phyloP scores from a whole-genome alignment of 1,140 invertebrate genomes.

The Drosophila paulistorum region DNA sequence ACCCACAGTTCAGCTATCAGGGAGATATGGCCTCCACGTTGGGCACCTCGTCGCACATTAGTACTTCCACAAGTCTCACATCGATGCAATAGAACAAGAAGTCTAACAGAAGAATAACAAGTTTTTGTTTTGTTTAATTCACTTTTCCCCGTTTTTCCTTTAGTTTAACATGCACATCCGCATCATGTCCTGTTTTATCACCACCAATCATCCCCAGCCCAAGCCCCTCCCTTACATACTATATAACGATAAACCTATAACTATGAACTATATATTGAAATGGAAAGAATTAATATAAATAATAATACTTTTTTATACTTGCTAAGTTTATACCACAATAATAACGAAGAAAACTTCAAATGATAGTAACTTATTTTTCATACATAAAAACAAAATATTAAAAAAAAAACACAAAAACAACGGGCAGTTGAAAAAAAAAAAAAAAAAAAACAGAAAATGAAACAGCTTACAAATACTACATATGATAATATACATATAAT shows the following conservation, averaged over 20 bases:
- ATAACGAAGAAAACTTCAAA: slow-evolving; percentile 58
- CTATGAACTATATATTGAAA: slow-evolving; percentile 56
- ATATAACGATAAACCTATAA: slow-evolving; percentile 64
- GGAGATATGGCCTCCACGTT: slow-evolving; percentile 84
- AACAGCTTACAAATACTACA: slow-evolving; percentile 71
- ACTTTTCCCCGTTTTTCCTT: slow-evolving; percentile 10
- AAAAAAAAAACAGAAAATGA: slow-evolving; percentile 29
- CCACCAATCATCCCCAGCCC: slow-evolving; percentile 5
- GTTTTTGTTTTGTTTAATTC: slow-evolving; percentile 27
- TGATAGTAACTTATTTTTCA: slow-evolving; percentile 76
- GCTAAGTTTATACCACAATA: slow-evolving; percentile 63
- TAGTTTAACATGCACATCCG: slow-evolving; percentile 44
- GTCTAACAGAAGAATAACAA: slow-evolving; percentile 21
- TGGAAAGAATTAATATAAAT: slow-evolving; percentile 59
- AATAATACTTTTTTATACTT: slow-evolving; percentile 57
- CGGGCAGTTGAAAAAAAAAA: slow-evolving; percentile 28
- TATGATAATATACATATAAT: slow-evolving; percentile 66
- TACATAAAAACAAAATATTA: slow-evolving; percentile 37
- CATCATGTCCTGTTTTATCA: slow-evolving; percentile 72
- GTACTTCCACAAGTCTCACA: slow-evolving; percentile 79
- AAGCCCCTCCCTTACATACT: slow-evolving; percentile 32
- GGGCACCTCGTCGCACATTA: slow-evolving; percentile 83
- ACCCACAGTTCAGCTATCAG: slow-evolving; percentile 87
- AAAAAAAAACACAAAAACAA: slow-evolving; percentile 28
- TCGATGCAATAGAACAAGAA: slow-evolving; percentile 82